Evolutionary conservation across 2,888 invertebrate genomes (phyloP).

Genomic region (Agapetus fuscipes): DNA sequence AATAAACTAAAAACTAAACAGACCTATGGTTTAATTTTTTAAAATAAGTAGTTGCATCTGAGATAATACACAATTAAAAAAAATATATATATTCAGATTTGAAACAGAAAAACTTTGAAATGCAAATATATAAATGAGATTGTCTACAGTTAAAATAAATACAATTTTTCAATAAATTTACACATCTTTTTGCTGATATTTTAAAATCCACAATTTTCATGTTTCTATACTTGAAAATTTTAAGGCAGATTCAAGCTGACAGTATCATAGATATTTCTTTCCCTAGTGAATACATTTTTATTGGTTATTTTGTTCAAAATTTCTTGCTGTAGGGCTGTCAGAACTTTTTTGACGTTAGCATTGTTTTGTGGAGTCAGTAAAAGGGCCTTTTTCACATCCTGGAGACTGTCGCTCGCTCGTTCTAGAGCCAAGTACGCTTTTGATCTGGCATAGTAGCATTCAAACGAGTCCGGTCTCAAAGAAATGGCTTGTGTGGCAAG

Average conservation of each 20-base stretch:
- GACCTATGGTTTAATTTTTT: conserved; percentile 1
- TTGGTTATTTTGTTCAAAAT: conserved; percentile 46
- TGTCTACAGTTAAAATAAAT: not conserved
- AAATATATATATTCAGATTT: too few relatives aligned
- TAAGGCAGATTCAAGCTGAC: conserved; percentile 43
- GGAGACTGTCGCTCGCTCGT: conserved; percentile 64
- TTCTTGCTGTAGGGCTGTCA: conserved; percentile 68
- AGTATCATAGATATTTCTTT: conserved; percentile 39
- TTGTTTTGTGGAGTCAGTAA: conserved; percentile 62
- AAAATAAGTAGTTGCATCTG: too few relatives aligned
- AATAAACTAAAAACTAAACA: conserved; percentile 19
- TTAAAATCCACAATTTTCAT: conserved; percentile 1
- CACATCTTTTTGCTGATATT: not conserved
- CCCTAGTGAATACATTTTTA: conserved; percentile 27
- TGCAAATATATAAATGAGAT: not conserved
- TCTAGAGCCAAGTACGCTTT: conserved; percentile 75
- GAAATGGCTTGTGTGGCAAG: conserved; percentile 79
- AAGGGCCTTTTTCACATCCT: conserved; percentile 75
- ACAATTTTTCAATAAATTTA: not conserved
- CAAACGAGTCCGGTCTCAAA: conserved; percentile 79
- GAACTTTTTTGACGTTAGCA: conserved; percentile 60
- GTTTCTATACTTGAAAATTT: too few relatives aligned
- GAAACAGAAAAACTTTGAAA: too few relatives aligned
- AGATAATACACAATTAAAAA: too few relatives aligned
- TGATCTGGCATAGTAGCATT: conserved; percentile 86